These are phyloP conservation scores for Myanophis thanlyinensis DNA, from an alignment of 2,113 vertebrate genomes.

Conservation along the genomic window DNA sequence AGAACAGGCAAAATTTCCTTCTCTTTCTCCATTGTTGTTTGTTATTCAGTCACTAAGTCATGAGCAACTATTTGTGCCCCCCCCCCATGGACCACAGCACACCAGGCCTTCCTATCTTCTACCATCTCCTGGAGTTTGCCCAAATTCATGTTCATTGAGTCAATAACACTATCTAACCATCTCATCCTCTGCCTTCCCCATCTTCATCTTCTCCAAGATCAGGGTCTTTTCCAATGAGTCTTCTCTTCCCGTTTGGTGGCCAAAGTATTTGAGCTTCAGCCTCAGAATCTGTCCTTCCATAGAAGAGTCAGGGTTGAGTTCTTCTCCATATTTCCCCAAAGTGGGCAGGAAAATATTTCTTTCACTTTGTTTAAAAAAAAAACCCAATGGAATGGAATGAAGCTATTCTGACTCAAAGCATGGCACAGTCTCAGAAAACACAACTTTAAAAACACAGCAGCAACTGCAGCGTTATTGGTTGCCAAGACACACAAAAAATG, in stretches of 20 bases:
- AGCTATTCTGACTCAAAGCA: background rate
- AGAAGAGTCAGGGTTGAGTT: background rate
- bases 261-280: background rate
- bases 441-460: background rate
- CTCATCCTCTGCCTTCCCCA: background rate
- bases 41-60: background rate
- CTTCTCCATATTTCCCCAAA: background rate
- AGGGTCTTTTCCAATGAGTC: background rate
- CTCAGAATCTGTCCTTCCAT: background rate
- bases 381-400: background rate
- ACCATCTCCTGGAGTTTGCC: background rate
- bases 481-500: background rate
- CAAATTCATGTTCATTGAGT: background rate
- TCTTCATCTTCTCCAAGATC: background rate
- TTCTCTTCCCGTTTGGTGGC: background rate
- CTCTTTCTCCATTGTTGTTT: background rate
- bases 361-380: background rate
- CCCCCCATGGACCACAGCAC: background rate
- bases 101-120: background rate
- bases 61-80: background rate
- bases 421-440: background rate
- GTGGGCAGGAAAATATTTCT: background rate
- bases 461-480: background rate
- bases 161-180: background rate
- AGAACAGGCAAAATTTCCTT: background rate